Evolutionary conservation across 2,113 vertebrate genomes (phyloP).

Genomic region (Ammodytes marinus): DNA sequence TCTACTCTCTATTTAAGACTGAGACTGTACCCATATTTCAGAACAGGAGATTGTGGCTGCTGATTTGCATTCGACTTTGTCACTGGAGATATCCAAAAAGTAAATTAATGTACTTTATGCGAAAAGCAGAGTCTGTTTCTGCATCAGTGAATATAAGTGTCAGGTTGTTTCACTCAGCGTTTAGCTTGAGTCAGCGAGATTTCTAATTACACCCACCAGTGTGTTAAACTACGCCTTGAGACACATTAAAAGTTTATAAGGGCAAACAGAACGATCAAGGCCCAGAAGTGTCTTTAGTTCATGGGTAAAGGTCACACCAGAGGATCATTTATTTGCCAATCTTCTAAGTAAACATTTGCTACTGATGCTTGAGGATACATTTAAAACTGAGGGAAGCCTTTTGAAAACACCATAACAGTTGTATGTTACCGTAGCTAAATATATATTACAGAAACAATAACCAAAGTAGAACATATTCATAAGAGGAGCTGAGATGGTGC

Average conservation of each 20-base stretch:
- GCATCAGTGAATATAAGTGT: slow-evolving; percentile 37
- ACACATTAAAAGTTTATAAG: slow-evolving; percentile 39
- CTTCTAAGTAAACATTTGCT: neutral
- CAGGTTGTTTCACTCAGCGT: slow-evolving; percentile 28
- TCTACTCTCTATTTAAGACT: slow-evolving; percentile 1
- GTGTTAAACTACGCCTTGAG: slow-evolving; percentile 9
- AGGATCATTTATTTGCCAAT: slow-evolving; percentile 21
- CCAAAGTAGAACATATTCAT: no score
- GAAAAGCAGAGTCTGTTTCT: slow-evolving; percentile 35
- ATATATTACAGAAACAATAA: no score
- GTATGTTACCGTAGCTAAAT: no score
- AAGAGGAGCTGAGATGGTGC: no score
- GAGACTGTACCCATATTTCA: slow-evolving; percentile 7
- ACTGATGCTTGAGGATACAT: slow-evolving; percentile 11
- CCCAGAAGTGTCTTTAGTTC: slow-evolving; percentile 34
- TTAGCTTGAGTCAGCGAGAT: slow-evolving; percentile 39
- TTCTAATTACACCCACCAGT: slow-evolving; percentile 56
- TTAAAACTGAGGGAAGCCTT: slow-evolving; percentile 18
- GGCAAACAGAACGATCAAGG: slow-evolving; percentile 21
- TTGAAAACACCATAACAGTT: neutral
- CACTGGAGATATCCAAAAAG: slow-evolving; percentile 7
- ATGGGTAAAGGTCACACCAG: slow-evolving; percentile 35
- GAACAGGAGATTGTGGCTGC: neutral
- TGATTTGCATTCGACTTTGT: slow-evolving; percentile 33
- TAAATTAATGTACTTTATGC: slow-evolving; percentile 7